These are phyloP conservation scores for Umimayanthus kanabou DNA, from an alignment of 92 coral and sea anemone species.

Conservation along the genomic window DNA sequence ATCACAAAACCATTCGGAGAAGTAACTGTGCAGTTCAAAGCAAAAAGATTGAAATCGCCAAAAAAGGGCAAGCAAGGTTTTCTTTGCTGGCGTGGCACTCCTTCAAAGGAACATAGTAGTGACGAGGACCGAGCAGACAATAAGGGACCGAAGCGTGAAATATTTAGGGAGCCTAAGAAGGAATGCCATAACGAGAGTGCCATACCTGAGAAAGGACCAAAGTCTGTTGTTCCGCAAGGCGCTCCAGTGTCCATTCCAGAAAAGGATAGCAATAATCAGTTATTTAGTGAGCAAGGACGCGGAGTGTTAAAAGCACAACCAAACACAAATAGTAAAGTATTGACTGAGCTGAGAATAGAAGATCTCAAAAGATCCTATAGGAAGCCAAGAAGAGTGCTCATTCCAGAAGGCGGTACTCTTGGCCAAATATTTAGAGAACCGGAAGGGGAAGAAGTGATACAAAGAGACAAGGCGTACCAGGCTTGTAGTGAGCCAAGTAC, in stretches of 20 bases:
- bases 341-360: neutral
- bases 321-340: neutral
- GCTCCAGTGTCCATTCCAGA: neutral
- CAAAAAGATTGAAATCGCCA: slow-evolving; percentile 15
- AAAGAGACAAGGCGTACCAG: neutral
- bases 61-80: slow-evolving; percentile 1
- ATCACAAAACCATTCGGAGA: slow-evolving; percentile 1
- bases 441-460: neutral
- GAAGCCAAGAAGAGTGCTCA: neutral
- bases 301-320: neutral
- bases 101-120: slow-evolving; percentile 6
- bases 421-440: neutral
- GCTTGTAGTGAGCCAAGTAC: neutral
- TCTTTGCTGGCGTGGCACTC: neutral
- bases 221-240: neutral
- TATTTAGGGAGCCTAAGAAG: neutral
- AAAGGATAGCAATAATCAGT: neutral
- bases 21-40: slow-evolving; percentile 28
- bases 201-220: neutral
- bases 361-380: neutral
- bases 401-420: neutral
- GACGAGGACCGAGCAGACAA: neutral
- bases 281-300: neutral
- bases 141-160: neutral
- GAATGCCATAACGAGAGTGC: neutral